phyloP scores from a whole-genome alignment of 2,797 vertebrate genomes.

The Basileuterus tristriatus region DNA sequence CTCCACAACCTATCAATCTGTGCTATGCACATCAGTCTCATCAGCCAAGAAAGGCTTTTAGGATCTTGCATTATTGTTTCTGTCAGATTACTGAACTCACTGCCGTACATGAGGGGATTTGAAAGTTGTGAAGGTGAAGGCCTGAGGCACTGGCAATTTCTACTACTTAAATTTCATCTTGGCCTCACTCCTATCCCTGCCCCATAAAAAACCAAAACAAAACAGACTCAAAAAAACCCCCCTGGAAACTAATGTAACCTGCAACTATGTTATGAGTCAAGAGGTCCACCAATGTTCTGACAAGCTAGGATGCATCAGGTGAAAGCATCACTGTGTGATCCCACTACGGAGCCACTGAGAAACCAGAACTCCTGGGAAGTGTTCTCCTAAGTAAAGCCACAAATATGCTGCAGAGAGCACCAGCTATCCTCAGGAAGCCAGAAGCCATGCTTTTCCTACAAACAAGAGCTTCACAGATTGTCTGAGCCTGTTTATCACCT shows the following conservation, averaged over 20 bases:
- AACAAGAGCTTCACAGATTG: neutral
- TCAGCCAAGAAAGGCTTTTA: neutral
- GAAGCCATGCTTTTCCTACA: neutral
- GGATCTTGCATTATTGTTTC: neutral
- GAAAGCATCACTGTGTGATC: neutral
- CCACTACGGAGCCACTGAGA: neutral
- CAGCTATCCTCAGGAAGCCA: neutral
- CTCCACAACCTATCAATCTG: neutral
- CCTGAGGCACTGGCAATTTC: neutral
- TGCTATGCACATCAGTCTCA: neutral
- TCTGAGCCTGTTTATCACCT: neutral
- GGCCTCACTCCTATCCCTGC: neutral
- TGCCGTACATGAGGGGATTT: rapidly evolving
- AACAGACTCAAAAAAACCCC: neutral
- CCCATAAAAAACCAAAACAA: neutral
- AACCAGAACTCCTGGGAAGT: neutral
- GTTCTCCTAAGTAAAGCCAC: neutral
- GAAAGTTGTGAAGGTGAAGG: neutral
- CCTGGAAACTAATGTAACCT: neutral
- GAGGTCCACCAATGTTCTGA: neutral
- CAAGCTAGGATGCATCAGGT: neutral
- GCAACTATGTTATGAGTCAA: neutral
- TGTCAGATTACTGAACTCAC: neutral
- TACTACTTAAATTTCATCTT: neutral
- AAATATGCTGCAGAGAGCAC: neutral